Percentiles rank a stretch among this genome's conserved stretches.
Conservation (phyloP, 1,140 invertebrate genomes). For the Cryptotermes secundus region DNA sequence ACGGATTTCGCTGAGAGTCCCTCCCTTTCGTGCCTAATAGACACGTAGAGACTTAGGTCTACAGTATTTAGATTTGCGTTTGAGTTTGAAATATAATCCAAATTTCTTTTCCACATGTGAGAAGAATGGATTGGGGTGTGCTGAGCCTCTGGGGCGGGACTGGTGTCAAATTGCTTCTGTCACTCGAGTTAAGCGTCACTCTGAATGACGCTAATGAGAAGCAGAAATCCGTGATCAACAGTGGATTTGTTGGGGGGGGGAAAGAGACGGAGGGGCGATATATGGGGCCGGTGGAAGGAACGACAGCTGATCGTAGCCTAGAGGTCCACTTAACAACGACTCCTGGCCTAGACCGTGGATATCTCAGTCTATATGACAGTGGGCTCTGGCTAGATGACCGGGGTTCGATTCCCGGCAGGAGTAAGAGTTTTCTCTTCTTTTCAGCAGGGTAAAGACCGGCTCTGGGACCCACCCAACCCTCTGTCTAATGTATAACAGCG, state of each 20-base stretch:
- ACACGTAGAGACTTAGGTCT: neutral
- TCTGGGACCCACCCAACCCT: too few relatives aligned
- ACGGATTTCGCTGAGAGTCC: neutral
- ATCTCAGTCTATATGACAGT: too few relatives aligned
- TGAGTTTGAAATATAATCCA: neutral
- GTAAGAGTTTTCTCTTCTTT: too few relatives aligned
- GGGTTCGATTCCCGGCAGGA: too few relatives aligned
- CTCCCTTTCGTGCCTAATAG: neutral
- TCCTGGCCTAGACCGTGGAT: too few relatives aligned
- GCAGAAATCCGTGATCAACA: conserved; percentile 11
- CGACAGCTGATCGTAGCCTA: too few relatives aligned
- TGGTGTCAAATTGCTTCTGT: conserved; percentile 16
- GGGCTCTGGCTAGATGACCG: too few relatives aligned
- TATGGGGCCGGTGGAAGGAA: too few relatives aligned
- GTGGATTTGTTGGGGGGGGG: neutral
- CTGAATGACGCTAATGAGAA: conserved; percentile 19
- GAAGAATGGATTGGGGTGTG: neutral
- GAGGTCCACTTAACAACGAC: too few relatives aligned
- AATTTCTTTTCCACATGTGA: neutral
- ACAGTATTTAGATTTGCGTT: neutral
- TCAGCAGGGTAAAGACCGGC: too few relatives aligned
- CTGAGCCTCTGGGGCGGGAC: neutral
- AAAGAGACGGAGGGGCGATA: neutral
- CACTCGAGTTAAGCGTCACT: neutral
- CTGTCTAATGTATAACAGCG: too few relatives aligned